These are phyloP conservation scores for Hybos culiciformis DNA, from an alignment of 2,888 invertebrate genomes.

Conservation along the genomic window DNA sequence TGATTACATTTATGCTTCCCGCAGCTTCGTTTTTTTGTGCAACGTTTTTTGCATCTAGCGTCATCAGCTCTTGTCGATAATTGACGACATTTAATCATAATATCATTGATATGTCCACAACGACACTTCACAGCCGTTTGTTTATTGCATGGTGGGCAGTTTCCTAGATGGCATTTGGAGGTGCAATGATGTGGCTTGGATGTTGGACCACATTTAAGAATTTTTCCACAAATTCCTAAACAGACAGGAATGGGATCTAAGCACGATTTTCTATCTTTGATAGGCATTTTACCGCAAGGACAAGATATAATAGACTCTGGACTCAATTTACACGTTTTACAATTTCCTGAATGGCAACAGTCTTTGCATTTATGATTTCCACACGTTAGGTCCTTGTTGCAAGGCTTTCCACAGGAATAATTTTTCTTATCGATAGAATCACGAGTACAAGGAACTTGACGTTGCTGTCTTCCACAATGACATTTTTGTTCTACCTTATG, in stretches of 20 bases:
- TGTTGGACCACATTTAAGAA: conserved; percentile 52
- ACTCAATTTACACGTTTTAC: conserved; percentile 48
- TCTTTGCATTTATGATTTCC: conserved; percentile 56
- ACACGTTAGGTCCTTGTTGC: conserved; percentile 47
- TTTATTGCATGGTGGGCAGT: conserved; percentile 65
- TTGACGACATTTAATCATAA: conserved; percentile 63
- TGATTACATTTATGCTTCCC: conserved; percentile 84
- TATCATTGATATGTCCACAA: conserved; percentile 73
- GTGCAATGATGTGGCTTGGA: conserved; percentile 51
- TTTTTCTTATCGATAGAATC: conserved; percentile 35
- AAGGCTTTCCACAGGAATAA: conserved; percentile 50
- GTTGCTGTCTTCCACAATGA: conserved; percentile 50
- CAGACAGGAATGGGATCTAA: conserved; percentile 73
- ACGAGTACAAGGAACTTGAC: conserved; percentile 48
- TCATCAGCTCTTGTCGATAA: conserved; percentile 56
- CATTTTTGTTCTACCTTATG: conserved; percentile 55
- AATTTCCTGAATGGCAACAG: conserved; percentile 54
- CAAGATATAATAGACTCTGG: conserved; percentile 52
- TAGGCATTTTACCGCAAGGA: conserved; percentile 57
- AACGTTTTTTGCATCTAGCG: conserved; percentile 76
- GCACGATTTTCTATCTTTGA: conserved; percentile 49
- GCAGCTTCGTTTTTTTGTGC: conserved; percentile 74
- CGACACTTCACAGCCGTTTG: conserved; percentile 66
- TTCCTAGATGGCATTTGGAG: conserved; percentile 48
- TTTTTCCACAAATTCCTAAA: conserved; percentile 51